Base-by-base conservation (phyloP, 2,113 vertebrate genomes). In the Tachycineta bicolor region DNA sequence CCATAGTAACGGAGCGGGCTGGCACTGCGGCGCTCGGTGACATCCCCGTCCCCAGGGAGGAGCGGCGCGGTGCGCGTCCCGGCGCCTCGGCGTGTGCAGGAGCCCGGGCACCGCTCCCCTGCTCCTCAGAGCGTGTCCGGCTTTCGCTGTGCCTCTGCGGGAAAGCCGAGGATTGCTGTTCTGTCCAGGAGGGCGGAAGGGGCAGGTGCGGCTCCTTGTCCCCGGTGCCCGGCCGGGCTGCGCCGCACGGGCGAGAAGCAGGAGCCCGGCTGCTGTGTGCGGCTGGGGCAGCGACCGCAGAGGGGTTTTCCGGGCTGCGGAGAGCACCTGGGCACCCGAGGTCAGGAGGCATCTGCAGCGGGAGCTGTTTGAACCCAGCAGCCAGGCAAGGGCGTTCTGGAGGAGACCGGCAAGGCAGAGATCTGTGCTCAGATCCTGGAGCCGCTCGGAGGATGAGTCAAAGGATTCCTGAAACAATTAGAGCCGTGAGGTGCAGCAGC, bases 261-360 rank as follows among this genome's bases (percentile, higher is more conserved):
- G 21, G 59, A 83, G 93, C 82, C 73, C 3, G 34, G 55, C 11
- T 50, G 81, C 94, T 43, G 92, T 1, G 16, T 18, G 75, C 62
- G 7, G 71, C 53, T 24, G 5, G 46, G 88, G 68, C 94, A 50
- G 19, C 10, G 62, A 37, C 75, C 82, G 5, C 93, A 3, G 33
- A 92, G 97, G 97, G 97, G 92, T 94, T 97, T 97, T 96, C 92
- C 95, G 83, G 8, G 73, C 62, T 83, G 71, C 2, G 10, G 88
- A 29, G 78, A 87, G 80, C 44, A 49, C 17, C 67, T 69, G 89
- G 93, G 90, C 43, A 7, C 33, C 50, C 47, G 87, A 95, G 88
- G 73, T 41, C 67, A 75, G 83, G 71, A 92, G 77, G 41, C 68
- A 56, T 46, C 58, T 25, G 83, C 84, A 34, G 76, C 41, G 9